These are phyloP conservation scores for Adoxophyes honmai DNA, from an alignment of 1,140 invertebrate species.

Conservation along the genomic window DNA sequence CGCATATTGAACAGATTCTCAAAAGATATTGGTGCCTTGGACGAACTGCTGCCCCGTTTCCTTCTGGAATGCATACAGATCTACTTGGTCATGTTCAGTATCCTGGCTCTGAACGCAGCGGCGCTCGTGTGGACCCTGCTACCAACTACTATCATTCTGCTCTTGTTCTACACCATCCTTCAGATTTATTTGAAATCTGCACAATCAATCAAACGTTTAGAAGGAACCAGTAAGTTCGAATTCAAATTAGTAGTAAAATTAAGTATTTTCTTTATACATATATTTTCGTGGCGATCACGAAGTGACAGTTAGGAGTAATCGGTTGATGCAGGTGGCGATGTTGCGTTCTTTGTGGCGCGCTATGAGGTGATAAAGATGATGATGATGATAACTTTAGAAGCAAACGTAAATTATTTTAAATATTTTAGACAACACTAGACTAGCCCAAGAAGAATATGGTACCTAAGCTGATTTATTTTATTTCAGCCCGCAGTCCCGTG, in stretches of 20 bases:
- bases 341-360: too few relatives aligned
- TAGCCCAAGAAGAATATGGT: too few relatives aligned
- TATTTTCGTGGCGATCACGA: too few relatives aligned
- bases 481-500: constrained; percentile 84
- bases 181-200: constrained; percentile 89
- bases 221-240: constrained; percentile 84
- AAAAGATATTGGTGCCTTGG: constrained; percentile 87
- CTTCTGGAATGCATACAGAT: constrained; percentile 88
- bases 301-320: too few relatives aligned
- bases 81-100: constrained; percentile 80
- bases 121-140: constrained; percentile 86
- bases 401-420: too few relatives aligned
- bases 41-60: constrained; percentile 89
- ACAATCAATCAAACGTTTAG: constrained; percentile 90
- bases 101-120: constrained; percentile 83
- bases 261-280: too few relatives aligned
- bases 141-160: constrained; percentile 82
- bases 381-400: too few relatives aligned
- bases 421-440: too few relatives aligned
- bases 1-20: constrained; percentile 86
- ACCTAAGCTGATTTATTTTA: constrained; percentile 17
- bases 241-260: too few relatives aligned
- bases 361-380: too few relatives aligned
- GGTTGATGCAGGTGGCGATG: too few relatives aligned
- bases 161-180: constrained; percentile 85